These are phyloP conservation scores for Uloborus diversus DNA, from an alignment of 1,140 invertebrate species.

Conservation along the genomic window DNA sequence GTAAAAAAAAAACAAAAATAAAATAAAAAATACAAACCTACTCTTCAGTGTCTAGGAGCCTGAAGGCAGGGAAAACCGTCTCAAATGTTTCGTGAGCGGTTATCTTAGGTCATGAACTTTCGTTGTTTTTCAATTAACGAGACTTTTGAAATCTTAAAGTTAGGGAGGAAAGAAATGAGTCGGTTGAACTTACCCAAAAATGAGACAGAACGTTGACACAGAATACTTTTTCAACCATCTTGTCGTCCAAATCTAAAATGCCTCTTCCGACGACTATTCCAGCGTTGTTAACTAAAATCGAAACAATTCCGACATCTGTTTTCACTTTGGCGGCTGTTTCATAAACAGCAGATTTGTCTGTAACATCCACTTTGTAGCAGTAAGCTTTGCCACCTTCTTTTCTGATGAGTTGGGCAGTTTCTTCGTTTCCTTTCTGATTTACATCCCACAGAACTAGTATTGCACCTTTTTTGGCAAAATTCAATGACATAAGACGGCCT, in stretches of 20 bases:
- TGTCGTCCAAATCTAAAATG: constrained; percentile 83
- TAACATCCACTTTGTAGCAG: constrained; percentile 76
- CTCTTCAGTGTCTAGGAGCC: too few species aligned
- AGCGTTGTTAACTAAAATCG: constrained; percentile 94
- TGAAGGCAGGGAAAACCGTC: too few species aligned
- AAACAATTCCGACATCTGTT: constrained; percentile 84
- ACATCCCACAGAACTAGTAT: constrained; percentile 91
- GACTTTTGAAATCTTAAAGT: too few species aligned
- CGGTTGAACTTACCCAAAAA: constrained; percentile 75
- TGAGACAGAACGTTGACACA: constrained; percentile 73
- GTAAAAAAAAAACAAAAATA: too few species aligned
- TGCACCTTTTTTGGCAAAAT: constrained; percentile 81
- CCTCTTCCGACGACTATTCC: constrained; percentile 86
- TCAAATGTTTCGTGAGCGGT: too few species aligned
- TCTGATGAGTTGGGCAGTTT: constrained; percentile 76
- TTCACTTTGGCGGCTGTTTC: constrained; percentile 79
- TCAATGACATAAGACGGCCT: constrained; percentile 54
- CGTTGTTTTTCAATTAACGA: too few species aligned
- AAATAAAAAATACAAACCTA: too few species aligned
- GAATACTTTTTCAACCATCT: constrained; percentile 71
- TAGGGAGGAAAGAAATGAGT: too few species aligned
- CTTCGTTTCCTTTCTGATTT: constrained; percentile 81
- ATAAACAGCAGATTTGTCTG: constrained; percentile 81
- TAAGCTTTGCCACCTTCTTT: constrained; percentile 75
- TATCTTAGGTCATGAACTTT: too few species aligned